phyloP scores from a whole-genome alignment of 2,888 invertebrate genomes.

The Tridacna gigas region DNA sequence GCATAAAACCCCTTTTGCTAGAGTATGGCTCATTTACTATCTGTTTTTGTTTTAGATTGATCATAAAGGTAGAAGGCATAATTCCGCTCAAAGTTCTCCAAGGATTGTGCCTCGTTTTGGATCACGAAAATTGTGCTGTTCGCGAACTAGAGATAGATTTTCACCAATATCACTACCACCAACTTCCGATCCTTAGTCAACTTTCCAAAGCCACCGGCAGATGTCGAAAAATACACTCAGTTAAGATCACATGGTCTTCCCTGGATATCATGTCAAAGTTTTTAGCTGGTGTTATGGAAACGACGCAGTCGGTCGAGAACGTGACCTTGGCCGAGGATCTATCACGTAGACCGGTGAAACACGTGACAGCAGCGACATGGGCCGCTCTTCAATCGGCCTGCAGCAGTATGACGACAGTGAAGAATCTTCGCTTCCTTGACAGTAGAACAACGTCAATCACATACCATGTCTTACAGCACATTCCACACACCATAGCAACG shows the following conservation, averaged over 20 bases:
- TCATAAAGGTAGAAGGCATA: slow-evolving; percentile 69
- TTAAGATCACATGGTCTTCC: slow-evolving; percentile 76
- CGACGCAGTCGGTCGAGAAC: slow-evolving; percentile 59
- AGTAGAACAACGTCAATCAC: slow-evolving; percentile 73
- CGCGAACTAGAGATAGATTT: slow-evolving; percentile 76
- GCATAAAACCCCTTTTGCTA: too few species aligned
- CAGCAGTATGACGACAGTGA: slow-evolving; percentile 69
- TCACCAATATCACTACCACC: slow-evolving; percentile 70
- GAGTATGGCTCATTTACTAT: too few species aligned
- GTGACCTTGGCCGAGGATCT: slow-evolving; percentile 67
- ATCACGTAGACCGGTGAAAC: slow-evolving; percentile 52
- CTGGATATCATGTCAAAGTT: slow-evolving; percentile 75
- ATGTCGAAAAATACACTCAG: slow-evolving; percentile 63
- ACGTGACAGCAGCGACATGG: slow-evolving; percentile 77
- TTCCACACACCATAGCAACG: slow-evolving; percentile 69
- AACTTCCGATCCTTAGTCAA: slow-evolving; percentile 63
- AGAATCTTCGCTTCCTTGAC: slow-evolving; percentile 71
- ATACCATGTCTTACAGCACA: slow-evolving; percentile 76
- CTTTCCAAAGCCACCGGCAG: slow-evolving; percentile 72
- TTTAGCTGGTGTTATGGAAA: slow-evolving; percentile 67
- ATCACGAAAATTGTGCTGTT: slow-evolving; percentile 57
- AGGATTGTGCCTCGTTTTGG: slow-evolving; percentile 67
- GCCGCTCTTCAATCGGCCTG: slow-evolving; percentile 76
- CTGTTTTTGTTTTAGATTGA: slow-evolving; percentile 45
- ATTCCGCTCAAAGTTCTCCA: slow-evolving; percentile 63